These are phyloP conservation scores for Xestia rhomboidea DNA, from an alignment of 2,888 invertebrate species.

Conservation along the genomic window DNA sequence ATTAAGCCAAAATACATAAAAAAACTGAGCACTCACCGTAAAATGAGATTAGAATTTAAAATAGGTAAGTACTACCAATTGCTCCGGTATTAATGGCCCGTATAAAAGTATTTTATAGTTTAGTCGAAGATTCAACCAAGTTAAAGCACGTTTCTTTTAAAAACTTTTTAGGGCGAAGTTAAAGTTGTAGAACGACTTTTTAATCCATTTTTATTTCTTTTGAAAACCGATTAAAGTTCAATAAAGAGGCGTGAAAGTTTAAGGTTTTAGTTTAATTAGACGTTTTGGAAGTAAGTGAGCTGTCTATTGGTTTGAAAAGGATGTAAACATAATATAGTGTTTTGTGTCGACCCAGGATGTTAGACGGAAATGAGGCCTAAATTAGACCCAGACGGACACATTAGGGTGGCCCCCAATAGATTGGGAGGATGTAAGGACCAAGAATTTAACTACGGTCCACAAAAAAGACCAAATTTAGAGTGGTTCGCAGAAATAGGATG, in stretches of 20 bases:
- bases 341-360: slow-evolving; percentile 27
- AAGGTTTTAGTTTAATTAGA: slow-evolving; percentile 42
- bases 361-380: slow-evolving; percentile 40
- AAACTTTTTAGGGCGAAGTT: slow-evolving; percentile 70
- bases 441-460: neutral
- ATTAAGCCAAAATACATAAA: neutral
- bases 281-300: slow-evolving; percentile 29
- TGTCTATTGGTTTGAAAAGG: slow-evolving; percentile 20
- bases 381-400: neutral
- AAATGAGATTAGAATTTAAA: slow-evolving; percentile 53
- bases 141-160: slow-evolving; percentile 64
- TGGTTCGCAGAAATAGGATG: neutral
- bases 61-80: slow-evolving; percentile 25
- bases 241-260: slow-evolving; percentile 49
- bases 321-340: slow-evolving; percentile 12
- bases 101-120: slow-evolving; percentile 67
- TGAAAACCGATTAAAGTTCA: slow-evolving; percentile 66
- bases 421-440: slow-evolving; percentile 4
- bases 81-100: slow-evolving; percentile 58
- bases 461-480: slow-evolving; percentile 4
- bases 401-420: neutral
- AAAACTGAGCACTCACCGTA: slow-evolving; percentile 28
- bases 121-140: slow-evolving; percentile 55
- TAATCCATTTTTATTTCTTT: slow-evolving; percentile 72
- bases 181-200: slow-evolving; percentile 71